A percentile compares a stretch with the other conserved stretches of the same genome.
Evolutionary conservation across 2,113 vertebrate genomes (phyloP).

Genomic region (Datnioides undecimradiatus): DNA sequence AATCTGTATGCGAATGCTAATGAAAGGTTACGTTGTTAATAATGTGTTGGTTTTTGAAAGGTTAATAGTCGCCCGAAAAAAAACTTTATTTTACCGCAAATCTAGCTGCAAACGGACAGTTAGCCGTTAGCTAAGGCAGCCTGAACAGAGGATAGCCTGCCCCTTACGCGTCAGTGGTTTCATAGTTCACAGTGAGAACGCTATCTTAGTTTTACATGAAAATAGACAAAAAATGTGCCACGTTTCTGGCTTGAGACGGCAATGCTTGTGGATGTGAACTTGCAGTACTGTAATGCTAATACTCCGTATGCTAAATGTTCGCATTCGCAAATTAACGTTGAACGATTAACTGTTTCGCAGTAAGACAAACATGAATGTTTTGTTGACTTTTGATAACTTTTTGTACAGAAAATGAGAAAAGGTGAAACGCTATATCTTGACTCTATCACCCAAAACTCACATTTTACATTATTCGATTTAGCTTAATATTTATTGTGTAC

Average conservation of each 20-base stretch:
- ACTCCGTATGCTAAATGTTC: too few species aligned
- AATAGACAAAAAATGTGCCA: too few species aligned
- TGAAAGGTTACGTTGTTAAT: accelerated
- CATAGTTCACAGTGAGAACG: too few species aligned
- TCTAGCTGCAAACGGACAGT: neutral
- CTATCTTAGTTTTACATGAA: too few species aligned
- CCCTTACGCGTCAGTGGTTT: too few species aligned
- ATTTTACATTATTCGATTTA: neutral
- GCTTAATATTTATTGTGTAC: neutral
- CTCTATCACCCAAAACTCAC: neutral
- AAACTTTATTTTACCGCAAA: neutral
- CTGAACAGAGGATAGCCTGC: too few species aligned
- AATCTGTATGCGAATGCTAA: too few species aligned
- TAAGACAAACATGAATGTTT: neutral
- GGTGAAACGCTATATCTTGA: neutral
- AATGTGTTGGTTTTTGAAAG: neutral
- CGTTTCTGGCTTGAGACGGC: too few species aligned
- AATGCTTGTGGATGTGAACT: too few species aligned
- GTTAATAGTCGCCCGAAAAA: neutral
- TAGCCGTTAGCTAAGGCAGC: slow-evolving; percentile 27
- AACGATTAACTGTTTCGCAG: too few species aligned
- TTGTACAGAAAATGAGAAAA: neutral
- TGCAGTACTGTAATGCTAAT: too few species aligned
- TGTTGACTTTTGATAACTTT: neutral
- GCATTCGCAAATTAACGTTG: too few species aligned